These are phyloP conservation scores for Ptychochromis oligacanthus DNA, from an alignment of 2,113 vertebrate species.

Conservation along the genomic window DNA sequence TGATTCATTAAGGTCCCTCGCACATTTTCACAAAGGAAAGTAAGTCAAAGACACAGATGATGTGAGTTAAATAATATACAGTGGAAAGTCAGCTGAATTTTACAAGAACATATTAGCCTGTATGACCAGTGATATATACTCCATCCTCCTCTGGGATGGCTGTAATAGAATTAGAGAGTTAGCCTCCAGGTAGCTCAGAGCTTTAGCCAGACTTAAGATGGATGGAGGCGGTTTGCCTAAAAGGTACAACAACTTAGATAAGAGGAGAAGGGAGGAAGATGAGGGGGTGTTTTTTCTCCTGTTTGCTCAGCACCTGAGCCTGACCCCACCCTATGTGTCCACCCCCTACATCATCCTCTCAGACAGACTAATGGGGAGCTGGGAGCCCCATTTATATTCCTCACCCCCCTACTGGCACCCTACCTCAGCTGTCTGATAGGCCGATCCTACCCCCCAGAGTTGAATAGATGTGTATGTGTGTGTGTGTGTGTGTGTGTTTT, in stretches of 20 bases:
- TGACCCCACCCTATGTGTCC: slow-evolving; percentile 55
- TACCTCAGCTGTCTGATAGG: slow-evolving; percentile 54
- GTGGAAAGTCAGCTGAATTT: slow-evolving; percentile 17
- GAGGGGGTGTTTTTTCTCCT: slow-evolving; percentile 22
- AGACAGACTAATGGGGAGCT: slow-evolving; percentile 63
- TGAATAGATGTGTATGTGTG: slow-evolving; percentile 26
- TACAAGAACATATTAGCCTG: neutral
- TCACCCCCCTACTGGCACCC: slow-evolving; percentile 35
- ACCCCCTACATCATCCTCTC: slow-evolving; percentile 50
- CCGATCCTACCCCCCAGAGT: slow-evolving; percentile 23
- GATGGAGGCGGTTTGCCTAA: slow-evolving; percentile 47
- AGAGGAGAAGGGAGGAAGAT: slow-evolving; percentile 27
- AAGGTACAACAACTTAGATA: slow-evolving; percentile 56
- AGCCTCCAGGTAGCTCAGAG: slow-evolving; percentile 44
- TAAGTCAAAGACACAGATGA: slow-evolving; percentile 15
- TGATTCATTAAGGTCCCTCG: slow-evolving; percentile 51
- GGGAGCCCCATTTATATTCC: slow-evolving; percentile 59
- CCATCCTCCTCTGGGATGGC: neutral
- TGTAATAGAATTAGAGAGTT: slow-evolving; percentile 43
- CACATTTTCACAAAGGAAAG: slow-evolving; percentile 27
- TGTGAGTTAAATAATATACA: neutral
- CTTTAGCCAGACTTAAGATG: slow-evolving; percentile 53
- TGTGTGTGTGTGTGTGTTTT: neutral
- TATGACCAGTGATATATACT: slow-evolving; percentile 1
- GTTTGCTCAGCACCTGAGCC: slow-evolving; percentile 66